Evolutionary conservation across 2,888 invertebrate species (phyloP), one percentile per base, ranked within the genome.

Genomic region (Antheraea yamamai): DNA sequence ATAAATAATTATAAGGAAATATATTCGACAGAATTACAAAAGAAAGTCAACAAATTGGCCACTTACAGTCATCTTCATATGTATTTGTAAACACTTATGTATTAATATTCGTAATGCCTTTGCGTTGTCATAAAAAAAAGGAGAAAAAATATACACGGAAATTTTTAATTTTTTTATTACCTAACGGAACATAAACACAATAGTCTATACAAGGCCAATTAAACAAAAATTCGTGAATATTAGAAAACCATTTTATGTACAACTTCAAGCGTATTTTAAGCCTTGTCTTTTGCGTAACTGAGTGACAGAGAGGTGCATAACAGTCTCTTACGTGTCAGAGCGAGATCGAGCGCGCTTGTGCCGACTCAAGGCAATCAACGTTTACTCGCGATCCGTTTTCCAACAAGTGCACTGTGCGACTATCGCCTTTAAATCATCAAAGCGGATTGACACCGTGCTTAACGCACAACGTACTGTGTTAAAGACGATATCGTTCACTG

Each of bases 341-440:
- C 75, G 84, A 80, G 90, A 91, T 73, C 74, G 83, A 78, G 64
- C 74, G 76, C 79, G 81, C 81, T 84, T 83, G 84, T 86, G 87
- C 82, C 85, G 85, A 87, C 87, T 94, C 94, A 94, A 94, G 94
- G 94, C 86, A 91, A 94, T 87, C 94, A 88, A 94, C 94, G 94
- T 93, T 93, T 93, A 91, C 92, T 89, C 85, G 79, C 81, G 84
- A 84, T 81, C 83, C 85, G 91, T 88, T 91, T 93, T 92, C 91
- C 92, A 91, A 80, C 84, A 83, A 81, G 79, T 81, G 82, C 82
- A 85, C 89, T 77, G 87, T 84, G 88, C 81, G 75, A 73, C 75
- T 81, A 80, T 77, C 79, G 78, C 81, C 77, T 80, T 79, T 73
- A 73, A 76, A 74, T 78, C 78, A 81, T 78, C 55, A 80, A 81